Evolutionary conservation across 2,888 invertebrate genomes (phyloP).

Genomic region (Leptura quadrifasciata): DNA sequence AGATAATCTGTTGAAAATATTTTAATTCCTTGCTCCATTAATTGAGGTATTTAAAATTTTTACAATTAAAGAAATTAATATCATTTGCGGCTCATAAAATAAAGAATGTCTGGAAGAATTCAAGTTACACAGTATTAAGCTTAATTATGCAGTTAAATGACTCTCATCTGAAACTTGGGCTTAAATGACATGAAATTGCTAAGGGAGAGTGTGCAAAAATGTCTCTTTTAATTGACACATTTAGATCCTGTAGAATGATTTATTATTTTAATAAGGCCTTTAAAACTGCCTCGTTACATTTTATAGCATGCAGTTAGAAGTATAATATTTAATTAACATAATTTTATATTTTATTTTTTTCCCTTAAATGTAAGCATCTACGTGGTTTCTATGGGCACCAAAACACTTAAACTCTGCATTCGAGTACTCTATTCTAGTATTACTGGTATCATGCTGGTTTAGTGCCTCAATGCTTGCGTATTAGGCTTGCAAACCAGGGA

Average conservation of each 20-base stretch:
- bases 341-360: not conserved
- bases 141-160: conserved; percentile 41
- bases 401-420: no score
- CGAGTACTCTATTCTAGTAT: no score
- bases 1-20: no score
- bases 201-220: conserved; percentile 30
- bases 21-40: not conserved
- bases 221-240: conserved; percentile 41
- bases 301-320: conserved; percentile 6
- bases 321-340: not conserved
- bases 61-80: conserved; percentile 5
- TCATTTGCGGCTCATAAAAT: not conserved
- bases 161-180: conserved; percentile 36
- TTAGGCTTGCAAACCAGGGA: no score
- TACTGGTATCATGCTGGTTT: no score
- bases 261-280: conserved; percentile 35
- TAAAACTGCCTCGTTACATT: conserved; percentile 15
- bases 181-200: conserved; percentile 33
- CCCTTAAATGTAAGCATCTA: no score
- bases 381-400: no score
- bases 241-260: conserved; percentile 36
- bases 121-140: conserved; percentile 24
- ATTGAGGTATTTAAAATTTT: not conserved
- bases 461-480: no score
- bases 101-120: conserved; percentile 16